Base-by-base conservation (phyloP, 2,888 invertebrate species). In the Trilocha varians region DNA sequence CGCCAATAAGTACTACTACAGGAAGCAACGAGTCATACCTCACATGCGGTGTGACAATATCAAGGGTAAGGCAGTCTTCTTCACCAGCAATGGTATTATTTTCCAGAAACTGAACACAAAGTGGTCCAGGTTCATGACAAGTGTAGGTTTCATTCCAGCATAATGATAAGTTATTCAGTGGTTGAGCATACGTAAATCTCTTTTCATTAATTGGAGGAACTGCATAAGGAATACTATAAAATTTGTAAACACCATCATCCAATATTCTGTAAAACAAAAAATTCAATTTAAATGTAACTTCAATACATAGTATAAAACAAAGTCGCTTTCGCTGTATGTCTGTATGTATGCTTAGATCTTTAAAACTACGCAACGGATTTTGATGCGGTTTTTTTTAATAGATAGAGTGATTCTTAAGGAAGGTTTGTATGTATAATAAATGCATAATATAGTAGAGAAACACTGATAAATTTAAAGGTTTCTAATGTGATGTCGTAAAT, bases 61-160 rank as follows among this genome's bases (percentile, higher is more conserved):
- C 95, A 6, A 96, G 73, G 13, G 92, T 93, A 32, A 96, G 78
- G 55, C 96, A 96, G 68, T 96, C 91, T 70, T 96, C 96, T 3
- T 85, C 79, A 0, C 94, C 94, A n/a, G 87, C 80, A 13, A 89
- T 77, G 0, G 88, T 88, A 15, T 91, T 90, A 54, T 91, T 89
- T 42, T 89, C 87, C 42, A 91, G 83, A 38, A 91, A 87, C 65
- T 95, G 95, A 55, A 90, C 78, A 65, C 95, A 95, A 0, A 88
- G 77, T 1, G 89, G 87, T 0, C 91, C 90, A 3, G 88, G 82
- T 44, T 91, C 90, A 66, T 93, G 91, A 1, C 91, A 90, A 47
- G 88, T 68, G 15, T 90, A 84, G 1, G 93, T 94, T 17, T 88
- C 92, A 59, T 93, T 92, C 94, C 94, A 95, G 65, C 95, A 95